Evolutionary conservation across 2,888 invertebrate species (phyloP), one percentile per base, ranked within the genome.

Genomic region (Cistogaster globosa): DNA sequence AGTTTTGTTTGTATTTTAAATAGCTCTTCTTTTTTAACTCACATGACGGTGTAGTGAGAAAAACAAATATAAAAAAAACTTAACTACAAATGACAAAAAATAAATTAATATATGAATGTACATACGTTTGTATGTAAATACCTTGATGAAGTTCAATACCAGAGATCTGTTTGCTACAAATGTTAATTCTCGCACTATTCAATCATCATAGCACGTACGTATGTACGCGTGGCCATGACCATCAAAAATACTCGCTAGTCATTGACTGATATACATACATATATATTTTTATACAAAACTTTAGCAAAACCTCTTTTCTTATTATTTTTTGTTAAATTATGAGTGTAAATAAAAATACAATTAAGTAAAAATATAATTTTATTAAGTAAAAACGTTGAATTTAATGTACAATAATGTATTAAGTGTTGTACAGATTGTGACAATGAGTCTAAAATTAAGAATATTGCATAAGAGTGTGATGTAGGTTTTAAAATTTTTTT

Each of bases 171-270:
- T 60, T 69, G 42, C 42, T 60, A 32, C 55, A 42, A 55, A 62
- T 60, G 32, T 58, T 67, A 65, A n/a, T 55, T 18, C 12, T 48
- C 36, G 51, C 68, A 38, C n/a, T 69, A 20, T 63, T 69, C 55
- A 74, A 78, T 78, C 62, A 81, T 67, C 85, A 83, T 69, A 87
- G 79, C 86, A 85, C 86, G 86, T 86, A 86, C 86, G 86, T 86
- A 86, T 84, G 83, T 84, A 84, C 85, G 86, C 85, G 85, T 87
- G 87, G 84, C 88, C 88, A 87, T 88, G 88, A 88, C 88, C 88
- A 86, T 86, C 86, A 84, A 88, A 71, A 75, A 67, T 74, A 65
- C 63, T 36, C 48, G 63, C 69, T 82, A 85, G 81, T 85, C 81
- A 85, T 58, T 85, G 78, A 82, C 81, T 78, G 85, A 85, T 71